A percentile compares a stretch with the other conserved stretches of the same genome.
phyloP scores from a whole-genome alignment of 2,797 vertebrate genomes.

The Coluber constrictor region DNA sequence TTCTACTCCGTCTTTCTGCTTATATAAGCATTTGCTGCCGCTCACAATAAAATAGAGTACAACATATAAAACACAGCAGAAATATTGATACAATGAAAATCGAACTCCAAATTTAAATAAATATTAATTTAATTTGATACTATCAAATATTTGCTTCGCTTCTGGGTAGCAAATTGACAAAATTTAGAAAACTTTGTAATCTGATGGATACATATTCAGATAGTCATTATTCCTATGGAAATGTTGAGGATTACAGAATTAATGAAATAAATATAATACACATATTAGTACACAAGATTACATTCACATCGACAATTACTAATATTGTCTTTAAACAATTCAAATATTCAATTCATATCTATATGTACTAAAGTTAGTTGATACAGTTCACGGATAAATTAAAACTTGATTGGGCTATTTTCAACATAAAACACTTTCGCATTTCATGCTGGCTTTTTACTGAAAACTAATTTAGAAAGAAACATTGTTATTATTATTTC shows the following conservation, averaged over 20 bases:
- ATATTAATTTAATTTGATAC: neutral
- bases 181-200: neutral
- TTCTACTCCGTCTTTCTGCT: neutral
- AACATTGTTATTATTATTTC: neutral
- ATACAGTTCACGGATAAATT: neutral
- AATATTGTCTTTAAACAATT: neutral
- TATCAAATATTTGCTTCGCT: neutral
- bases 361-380: neutral
- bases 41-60: neutral
- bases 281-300: neutral
- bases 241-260: neutral
- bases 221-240: neutral
- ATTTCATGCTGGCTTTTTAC: constrained; percentile 14
- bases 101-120: neutral
- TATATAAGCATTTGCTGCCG: neutral
- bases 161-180: neutral
- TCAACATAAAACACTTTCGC: constrained; percentile 11
- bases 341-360: neutral
- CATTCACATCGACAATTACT: neutral
- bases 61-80: neutral
- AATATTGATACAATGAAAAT: neutral
- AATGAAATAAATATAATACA: neutral
- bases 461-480: neutral
- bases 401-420: neutral
- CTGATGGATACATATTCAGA: neutral